Conservation (phyloP, 2,113 vertebrate genomes). For the Elephas maximus region DNA sequence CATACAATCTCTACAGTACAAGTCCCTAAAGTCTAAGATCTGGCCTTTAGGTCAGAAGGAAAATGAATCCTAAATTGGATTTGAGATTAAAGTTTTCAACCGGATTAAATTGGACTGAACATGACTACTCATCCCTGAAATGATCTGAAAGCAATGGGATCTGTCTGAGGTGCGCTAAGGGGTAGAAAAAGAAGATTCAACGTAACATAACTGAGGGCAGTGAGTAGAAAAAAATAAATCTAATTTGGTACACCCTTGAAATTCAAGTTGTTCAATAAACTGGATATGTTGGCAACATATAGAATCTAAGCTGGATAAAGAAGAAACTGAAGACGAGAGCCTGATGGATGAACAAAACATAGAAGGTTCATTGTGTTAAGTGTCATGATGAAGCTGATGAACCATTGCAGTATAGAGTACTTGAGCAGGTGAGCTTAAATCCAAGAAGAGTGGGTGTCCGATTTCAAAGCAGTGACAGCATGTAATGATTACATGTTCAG, state of each 20-base stretch:
- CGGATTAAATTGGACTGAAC: not conserved
- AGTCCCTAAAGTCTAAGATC: not conserved
- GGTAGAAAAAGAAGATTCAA: not conserved
- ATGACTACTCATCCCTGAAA: not conserved
- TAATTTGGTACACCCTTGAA: not conserved
- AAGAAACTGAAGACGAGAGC: not conserved
- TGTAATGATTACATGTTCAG: not conserved
- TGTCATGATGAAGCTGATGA: not conserved
- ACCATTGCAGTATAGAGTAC: not conserved
- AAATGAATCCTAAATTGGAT: not conserved
- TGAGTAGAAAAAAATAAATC: not conserved
- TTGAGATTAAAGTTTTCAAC: conserved; percentile 3
- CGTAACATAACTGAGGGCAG: not conserved
- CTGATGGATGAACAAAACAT: not conserved
- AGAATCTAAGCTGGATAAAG: not conserved
- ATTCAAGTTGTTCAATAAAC: not conserved
- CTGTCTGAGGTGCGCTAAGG: not conserved
- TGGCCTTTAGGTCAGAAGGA: not conserved
- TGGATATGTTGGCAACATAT: not conserved
- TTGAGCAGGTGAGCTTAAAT: not conserved
- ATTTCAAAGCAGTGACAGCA: not conserved
- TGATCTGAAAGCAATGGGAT: not conserved
- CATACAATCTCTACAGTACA: not conserved
- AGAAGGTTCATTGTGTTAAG: not conserved
- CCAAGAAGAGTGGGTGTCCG: not conserved